A percentile compares a stretch with the other conserved stretches of the same genome.
Evolutionary conservation across 2,888 invertebrate species (phyloP).

Genomic region (Aphidoletes aphidimyza): DNA sequence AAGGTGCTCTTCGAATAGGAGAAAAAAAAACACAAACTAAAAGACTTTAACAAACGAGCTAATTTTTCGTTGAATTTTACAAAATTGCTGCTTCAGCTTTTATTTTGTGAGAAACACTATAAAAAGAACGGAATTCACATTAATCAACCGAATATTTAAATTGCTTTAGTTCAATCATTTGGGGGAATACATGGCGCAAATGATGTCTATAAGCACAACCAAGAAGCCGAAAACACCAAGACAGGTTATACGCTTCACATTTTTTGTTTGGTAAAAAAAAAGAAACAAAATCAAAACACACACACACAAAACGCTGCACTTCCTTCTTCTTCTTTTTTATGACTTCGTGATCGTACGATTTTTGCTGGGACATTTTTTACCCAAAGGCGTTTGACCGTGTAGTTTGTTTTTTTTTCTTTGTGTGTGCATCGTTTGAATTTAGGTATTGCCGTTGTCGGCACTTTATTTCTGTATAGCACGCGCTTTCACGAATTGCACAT

Average conservation of each 20-base stretch:
- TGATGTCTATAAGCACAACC: no score
- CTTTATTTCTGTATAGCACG: constrained; percentile 27
- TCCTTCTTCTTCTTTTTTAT: not conserved
- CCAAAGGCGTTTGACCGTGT: not conserved
- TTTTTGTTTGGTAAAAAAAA: not conserved
- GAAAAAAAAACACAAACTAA: no score
- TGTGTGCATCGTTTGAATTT: not conserved
- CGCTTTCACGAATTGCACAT: not conserved
- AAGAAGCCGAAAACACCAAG: not conserved
- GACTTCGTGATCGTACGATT: constrained; percentile 21
- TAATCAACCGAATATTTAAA: no score
- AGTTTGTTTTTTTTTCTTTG: not conserved
- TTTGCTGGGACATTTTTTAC: not conserved
- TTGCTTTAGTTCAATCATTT: no score
- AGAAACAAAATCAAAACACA: not conserved
- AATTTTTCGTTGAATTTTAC: no score
- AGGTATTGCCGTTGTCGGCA: constrained; percentile 17
- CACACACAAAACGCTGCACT: not conserved
- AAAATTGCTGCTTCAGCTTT: no score
- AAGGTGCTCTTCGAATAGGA: no score
- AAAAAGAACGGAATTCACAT: no score
- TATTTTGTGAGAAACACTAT: no score
- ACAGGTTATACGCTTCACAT: no score
- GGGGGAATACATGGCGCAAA: no score
- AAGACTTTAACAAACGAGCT: no score